These are phyloP conservation scores for Prunella strophiata DNA, from an alignment of 2,797 vertebrate species.

Conservation along the genomic window DNA sequence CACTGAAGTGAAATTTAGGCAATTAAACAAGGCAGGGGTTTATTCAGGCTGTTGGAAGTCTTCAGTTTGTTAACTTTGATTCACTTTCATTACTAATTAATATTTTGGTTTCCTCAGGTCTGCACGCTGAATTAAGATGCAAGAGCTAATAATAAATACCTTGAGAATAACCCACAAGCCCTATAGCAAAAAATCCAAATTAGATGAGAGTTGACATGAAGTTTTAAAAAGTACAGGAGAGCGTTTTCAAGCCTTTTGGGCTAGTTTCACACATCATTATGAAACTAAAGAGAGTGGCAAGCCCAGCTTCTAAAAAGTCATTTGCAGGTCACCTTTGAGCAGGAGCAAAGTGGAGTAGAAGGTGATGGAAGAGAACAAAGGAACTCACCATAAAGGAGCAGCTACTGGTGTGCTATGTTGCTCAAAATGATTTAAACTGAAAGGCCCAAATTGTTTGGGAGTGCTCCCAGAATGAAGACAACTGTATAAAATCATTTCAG, in stretches of 20 bases:
- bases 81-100: conserved; percentile 67
- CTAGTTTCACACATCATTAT: conserved; percentile 58
- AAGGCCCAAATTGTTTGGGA: neutral
- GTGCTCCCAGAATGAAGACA: neutral
- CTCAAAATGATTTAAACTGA: neutral
- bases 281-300: conserved; percentile 6
- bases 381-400: neutral
- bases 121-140: conserved; percentile 57
- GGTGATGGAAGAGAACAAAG: conserved; percentile 48
- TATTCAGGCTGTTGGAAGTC: conserved; percentile 6
- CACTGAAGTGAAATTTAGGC: neutral
- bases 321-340: conserved; percentile 67
- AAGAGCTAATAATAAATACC: conserved; percentile 56
- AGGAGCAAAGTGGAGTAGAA: conserved; percentile 1
- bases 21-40: conserved; percentile 33
- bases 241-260: conserved; percentile 56
- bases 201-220: conserved; percentile 48
- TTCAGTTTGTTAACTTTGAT: conserved; percentile 45
- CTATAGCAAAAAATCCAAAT: conserved; percentile 53
- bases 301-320: conserved; percentile 7
- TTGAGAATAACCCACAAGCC: conserved; percentile 48
- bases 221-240: conserved; percentile 35
- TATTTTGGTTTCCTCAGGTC: conserved; percentile 65
- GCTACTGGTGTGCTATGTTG: neutral
- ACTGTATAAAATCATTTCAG: neutral